Percentiles rank a stretch among this genome's conserved stretches.
Evolutionary conservation across 2,797 vertebrate species (phyloP).

Genomic region (Protosalanx chinensis): DNA sequence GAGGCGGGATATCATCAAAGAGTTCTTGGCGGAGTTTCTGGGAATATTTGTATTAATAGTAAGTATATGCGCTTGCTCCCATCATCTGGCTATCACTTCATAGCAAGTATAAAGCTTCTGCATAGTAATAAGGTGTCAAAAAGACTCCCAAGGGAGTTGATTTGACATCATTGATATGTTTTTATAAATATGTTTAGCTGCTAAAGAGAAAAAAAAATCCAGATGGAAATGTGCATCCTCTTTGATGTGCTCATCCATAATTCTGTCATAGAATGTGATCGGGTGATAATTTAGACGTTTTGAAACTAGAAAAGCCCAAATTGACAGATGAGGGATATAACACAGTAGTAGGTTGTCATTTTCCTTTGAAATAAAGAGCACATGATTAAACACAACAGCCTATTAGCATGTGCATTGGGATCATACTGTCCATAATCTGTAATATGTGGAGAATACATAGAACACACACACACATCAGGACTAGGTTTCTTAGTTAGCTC

Average conservation of each 20-base stretch:
- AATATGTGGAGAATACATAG: neutral
- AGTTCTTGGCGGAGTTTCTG: conserved; percentile 90
- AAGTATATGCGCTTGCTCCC: conserved; percentile 73
- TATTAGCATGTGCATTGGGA: conserved; percentile 2
- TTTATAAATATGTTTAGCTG: conserved; percentile 32
- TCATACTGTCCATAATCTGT: neutral
- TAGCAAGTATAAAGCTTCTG: conserved; percentile 52
- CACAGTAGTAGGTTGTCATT: neutral
- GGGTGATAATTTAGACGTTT: conserved; percentile 11
- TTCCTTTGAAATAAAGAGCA: neutral
- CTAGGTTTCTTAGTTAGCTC: too few relatives aligned
- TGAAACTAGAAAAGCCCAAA: neutral
- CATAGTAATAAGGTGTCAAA: conserved; percentile 62
- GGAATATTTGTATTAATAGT: conserved; percentile 92
- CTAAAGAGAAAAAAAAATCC: conserved; percentile 33
- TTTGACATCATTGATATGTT: conserved; percentile 52
- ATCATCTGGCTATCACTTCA: conserved; percentile 57
- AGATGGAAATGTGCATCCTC: conserved; percentile 28
- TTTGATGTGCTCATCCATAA: conserved; percentile 54
- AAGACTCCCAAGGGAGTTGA: conserved; percentile 45
- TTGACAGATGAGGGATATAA: conserved; percentile 12
- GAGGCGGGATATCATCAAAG: conserved; percentile 82
- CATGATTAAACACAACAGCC: neutral
- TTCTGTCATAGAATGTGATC: conserved; percentile 33
- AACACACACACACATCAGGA: too few relatives aligned